These are phyloP conservation scores for Acrobasis repandana DNA, from an alignment of 2,888 invertebrate genomes.

Conservation along the genomic window DNA sequence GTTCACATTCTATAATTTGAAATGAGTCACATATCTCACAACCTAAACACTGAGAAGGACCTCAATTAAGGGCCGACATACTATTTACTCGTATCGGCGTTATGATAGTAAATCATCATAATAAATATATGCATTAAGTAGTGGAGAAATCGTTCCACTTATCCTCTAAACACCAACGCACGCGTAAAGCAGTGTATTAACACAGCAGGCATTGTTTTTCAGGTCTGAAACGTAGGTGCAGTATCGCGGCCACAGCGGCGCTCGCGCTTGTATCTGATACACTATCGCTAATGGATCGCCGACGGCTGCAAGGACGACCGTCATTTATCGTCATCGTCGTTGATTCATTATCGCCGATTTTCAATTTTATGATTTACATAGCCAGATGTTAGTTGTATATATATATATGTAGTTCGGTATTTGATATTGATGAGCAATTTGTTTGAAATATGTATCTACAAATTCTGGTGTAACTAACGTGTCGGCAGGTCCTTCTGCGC, in stretches of 20 bases:
- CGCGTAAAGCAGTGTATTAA: conserved; percentile 6
- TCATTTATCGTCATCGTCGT: conserved; percentile 8
- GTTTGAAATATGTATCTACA: too few species aligned
- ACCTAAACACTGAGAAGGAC: too few species aligned
- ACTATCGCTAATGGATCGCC: conserved; percentile 12
- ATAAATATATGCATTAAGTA: neutral
- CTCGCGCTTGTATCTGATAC: neutral
- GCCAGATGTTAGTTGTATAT: too few species aligned
- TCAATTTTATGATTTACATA: neutral
- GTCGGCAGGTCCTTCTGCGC: too few species aligned
- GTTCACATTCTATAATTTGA: too few species aligned
- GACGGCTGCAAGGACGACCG: conserved; percentile 2
- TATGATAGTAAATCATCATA: neutral
- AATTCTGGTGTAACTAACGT: too few species aligned
- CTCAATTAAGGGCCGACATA: too few species aligned
- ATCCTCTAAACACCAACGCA: neutral
- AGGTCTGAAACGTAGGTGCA: conserved; percentile 6
- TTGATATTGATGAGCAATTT: too few species aligned
- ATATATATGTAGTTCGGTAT: too few species aligned
- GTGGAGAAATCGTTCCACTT: neutral
- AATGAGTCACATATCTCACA: too few species aligned
- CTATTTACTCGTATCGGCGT: too few species aligned
- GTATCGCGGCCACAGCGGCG: conserved; percentile 4
- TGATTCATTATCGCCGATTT: neutral
- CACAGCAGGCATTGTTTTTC: neutral